phyloP scores from a whole-genome alignment of 2,113 vertebrate genomes.

The Microtus oregoni region DNA sequence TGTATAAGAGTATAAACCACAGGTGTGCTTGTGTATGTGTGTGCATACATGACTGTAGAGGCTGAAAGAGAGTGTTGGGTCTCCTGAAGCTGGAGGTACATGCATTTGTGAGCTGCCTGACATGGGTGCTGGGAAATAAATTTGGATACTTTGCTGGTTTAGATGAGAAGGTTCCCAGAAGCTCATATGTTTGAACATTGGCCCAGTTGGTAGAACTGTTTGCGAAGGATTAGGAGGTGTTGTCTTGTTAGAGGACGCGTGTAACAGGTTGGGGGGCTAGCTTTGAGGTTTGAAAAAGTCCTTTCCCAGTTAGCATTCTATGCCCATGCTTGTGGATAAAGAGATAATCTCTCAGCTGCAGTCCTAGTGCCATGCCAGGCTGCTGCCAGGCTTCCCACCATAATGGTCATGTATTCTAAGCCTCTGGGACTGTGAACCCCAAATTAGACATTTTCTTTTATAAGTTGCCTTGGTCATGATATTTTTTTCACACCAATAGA shows the following conservation, averaged over 20 bases:
- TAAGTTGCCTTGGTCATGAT: neutral
- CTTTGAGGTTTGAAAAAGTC: neutral
- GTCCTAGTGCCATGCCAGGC: neutral
- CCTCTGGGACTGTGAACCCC: neutral
- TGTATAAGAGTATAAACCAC: neutral
- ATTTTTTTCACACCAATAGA: neutral
- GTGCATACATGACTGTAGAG: neutral
- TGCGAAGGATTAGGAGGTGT: neutral
- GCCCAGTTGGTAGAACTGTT: neutral
- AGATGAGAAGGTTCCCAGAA: neutral
- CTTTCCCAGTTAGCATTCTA: neutral
- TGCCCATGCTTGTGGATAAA: neutral
- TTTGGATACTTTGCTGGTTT: neutral
- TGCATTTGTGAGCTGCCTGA: neutral
- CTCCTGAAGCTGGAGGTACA: neutral
- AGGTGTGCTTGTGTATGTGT: too few species aligned
- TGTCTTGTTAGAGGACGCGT: neutral
- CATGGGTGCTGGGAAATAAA: neutral
- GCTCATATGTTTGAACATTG: neutral
- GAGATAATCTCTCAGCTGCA: neutral
- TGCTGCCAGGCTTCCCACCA: neutral
- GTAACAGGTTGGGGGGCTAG: too few species aligned
- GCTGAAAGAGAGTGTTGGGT: neutral
- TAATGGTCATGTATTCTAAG: neutral
- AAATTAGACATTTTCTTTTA: neutral